These are phyloP conservation scores for Bubalus kerabau DNA, from an alignment of 2,113 vertebrate species.

Conservation along the genomic window DNA sequence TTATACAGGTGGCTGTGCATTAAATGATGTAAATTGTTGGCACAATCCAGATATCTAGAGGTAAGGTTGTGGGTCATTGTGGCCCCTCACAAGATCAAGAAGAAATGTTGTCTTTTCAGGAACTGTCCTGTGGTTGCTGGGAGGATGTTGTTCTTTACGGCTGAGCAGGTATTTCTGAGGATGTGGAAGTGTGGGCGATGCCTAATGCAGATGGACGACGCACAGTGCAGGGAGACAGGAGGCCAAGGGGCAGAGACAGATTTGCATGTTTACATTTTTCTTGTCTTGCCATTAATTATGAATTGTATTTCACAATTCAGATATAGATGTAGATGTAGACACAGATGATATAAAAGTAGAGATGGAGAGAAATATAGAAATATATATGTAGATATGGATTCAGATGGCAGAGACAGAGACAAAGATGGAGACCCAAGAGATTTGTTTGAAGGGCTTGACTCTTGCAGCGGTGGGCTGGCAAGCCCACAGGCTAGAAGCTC, in stretches of 20 bases:
- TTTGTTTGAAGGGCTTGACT: too few species aligned
- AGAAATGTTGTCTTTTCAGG: neutral
- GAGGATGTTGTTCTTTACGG: rapidly evolving
- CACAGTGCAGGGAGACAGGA: neutral
- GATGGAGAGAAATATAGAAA: neutral
- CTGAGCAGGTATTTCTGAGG: neutral
- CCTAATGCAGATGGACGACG: rapidly evolving
- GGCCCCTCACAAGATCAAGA: neutral
- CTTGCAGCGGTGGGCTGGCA: neutral
- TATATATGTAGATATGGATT: rapidly evolving
- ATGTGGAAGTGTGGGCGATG: rapidly evolving
- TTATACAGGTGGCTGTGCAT: neutral
- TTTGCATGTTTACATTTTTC: neutral
- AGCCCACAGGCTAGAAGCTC: too few species aligned
- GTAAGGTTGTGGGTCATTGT: neutral
- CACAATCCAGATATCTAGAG: neutral
- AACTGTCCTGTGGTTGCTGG: neutral
- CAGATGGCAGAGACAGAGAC: neutral
- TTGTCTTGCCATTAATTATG: neutral
- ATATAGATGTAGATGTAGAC: neutral
- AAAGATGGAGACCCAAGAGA: neutral
- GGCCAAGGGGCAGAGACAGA: neutral
- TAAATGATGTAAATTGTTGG: neutral
- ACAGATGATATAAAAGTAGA: neutral
- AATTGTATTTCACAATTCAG: neutral